These are phyloP conservation scores for Trachelus stipa DNA, from an alignment of 2,888 invertebrate species.

Conservation along the genomic window DNA sequence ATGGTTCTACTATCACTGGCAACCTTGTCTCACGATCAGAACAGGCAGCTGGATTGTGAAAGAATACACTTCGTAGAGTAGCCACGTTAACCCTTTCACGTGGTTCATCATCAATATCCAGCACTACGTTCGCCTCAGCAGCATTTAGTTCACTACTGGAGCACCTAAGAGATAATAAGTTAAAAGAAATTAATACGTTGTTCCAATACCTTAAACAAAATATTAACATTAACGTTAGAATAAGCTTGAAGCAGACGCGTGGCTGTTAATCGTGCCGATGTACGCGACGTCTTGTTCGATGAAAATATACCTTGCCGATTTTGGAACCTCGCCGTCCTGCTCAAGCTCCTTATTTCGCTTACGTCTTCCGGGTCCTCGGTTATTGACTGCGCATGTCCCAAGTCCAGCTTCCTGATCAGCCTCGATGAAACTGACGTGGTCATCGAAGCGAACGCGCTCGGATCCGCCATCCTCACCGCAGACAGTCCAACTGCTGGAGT, in stretches of 20 bases:
- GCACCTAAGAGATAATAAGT: conserved; percentile 35
- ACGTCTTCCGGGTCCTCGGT: conserved; percentile 43
- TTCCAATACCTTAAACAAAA: neutral
- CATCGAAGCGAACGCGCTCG: conserved; percentile 76
- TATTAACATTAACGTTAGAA: neutral
- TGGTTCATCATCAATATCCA: conserved; percentile 41
- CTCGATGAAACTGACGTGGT: conserved; percentile 73
- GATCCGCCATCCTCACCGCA: conserved; percentile 70
- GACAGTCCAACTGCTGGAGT: conserved; percentile 60
- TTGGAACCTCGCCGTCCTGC: conserved; percentile 35
- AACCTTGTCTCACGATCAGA: conserved; percentile 55
- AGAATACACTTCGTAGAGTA: conserved; percentile 69
- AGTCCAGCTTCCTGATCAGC: conserved; percentile 67
- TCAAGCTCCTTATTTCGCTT: conserved; percentile 29
- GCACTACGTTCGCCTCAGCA: conserved; percentile 33
- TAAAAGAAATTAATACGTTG: conserved; percentile 12
- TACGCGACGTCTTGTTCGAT: conserved; percentile 9
- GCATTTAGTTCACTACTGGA: conserved; percentile 45
- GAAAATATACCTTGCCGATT: conserved; percentile 48
- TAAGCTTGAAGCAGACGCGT: conserved; percentile 1
- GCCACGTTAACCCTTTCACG: conserved; percentile 68
- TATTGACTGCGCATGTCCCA: conserved; percentile 64
- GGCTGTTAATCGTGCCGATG: neutral
- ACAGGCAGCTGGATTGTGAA: conserved; percentile 58
- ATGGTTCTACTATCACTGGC: conserved; percentile 58